A percentile compares a stretch with the other conserved stretches of the same genome.
Evolutionary conservation across 2,797 vertebrate species (phyloP).

Genomic region (Prunella strophiata): DNA sequence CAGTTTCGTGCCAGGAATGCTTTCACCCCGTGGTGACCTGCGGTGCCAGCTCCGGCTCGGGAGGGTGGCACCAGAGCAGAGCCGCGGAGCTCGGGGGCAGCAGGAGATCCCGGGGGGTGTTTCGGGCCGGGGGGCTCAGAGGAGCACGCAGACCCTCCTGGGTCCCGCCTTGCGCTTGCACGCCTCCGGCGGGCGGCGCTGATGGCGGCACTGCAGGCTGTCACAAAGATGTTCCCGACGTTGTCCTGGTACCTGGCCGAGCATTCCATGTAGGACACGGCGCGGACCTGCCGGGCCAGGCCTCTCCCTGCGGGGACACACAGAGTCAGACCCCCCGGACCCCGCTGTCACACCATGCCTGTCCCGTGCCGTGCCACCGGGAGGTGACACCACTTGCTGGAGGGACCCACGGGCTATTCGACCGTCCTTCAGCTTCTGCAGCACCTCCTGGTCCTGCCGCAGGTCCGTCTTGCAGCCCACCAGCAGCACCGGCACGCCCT

Average conservation of each 20-base stretch:
- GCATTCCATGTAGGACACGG: constrained; percentile 75
- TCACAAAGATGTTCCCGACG: constrained; percentile 60
- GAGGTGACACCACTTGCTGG: constrained; percentile 47
- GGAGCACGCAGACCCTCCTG: background rate
- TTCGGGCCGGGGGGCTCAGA: background rate
- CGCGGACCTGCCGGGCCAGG: constrained; percentile 66
- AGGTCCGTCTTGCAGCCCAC: constrained; percentile 81
- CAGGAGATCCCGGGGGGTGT: background rate
- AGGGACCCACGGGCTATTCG: constrained; percentile 43
- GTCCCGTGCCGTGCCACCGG: rapidly evolving
- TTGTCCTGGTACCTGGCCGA: constrained; percentile 76
- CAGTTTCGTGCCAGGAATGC: background rate
- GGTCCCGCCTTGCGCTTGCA: background rate
- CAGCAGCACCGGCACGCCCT: constrained; percentile 64
- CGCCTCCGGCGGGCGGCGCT: background rate
- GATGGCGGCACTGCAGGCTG: constrained; percentile 58
- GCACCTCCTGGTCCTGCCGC: constrained; percentile 59
- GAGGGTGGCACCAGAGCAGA: too few relatives aligned
- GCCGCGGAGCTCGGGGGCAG: background rate
- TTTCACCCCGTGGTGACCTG: background rate
- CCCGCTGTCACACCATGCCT: background rate
- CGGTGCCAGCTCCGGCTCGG: background rate
- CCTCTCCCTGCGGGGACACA: constrained; percentile 50
- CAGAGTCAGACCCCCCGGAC: background rate
- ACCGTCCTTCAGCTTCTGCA: constrained; percentile 38